These are phyloP conservation scores for Fissipunctia ypsillon DNA, from an alignment of 2,888 invertebrate species.

Conservation along the genomic window DNA sequence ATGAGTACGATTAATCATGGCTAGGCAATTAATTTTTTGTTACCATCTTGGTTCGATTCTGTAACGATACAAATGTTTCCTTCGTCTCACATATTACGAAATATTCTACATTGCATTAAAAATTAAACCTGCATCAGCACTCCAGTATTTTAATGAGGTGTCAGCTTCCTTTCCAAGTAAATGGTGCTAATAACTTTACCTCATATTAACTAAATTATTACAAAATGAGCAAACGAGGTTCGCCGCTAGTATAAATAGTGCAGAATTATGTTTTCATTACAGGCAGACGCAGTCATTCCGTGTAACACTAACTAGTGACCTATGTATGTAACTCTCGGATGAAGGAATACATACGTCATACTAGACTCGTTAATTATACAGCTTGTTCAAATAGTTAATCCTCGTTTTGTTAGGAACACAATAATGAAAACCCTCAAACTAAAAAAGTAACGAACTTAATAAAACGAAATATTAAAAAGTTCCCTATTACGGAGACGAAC, in stretches of 20 bases:
- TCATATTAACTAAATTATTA: conserved; percentile 10
- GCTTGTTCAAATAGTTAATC: background rate
- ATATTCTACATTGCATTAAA: background rate
- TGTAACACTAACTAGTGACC: conserved; percentile 27
- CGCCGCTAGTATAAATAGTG: conserved; percentile 1
- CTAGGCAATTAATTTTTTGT: background rate
- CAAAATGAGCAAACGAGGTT: background rate
- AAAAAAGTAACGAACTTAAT: background rate
- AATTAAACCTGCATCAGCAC: background rate
- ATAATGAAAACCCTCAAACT: background rate
- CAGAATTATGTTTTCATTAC: conserved; percentile 17
- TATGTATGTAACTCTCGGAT: background rate
- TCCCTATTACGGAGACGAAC: background rate
- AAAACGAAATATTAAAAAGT: background rate
- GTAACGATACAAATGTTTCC: background rate
- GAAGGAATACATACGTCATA: background rate
- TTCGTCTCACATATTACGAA: background rate
- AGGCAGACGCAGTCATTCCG: conserved; percentile 4
- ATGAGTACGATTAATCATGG: background rate
- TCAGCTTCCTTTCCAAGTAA: background rate
- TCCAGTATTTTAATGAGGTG: conserved; percentile 6
- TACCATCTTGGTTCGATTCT: background rate
- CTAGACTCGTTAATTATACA: background rate
- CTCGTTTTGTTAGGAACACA: background rate
- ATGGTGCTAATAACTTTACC: background rate